Evolutionary conservation across 1,140 invertebrate species (phyloP).

Genomic region (Venturia canescens): DNA sequence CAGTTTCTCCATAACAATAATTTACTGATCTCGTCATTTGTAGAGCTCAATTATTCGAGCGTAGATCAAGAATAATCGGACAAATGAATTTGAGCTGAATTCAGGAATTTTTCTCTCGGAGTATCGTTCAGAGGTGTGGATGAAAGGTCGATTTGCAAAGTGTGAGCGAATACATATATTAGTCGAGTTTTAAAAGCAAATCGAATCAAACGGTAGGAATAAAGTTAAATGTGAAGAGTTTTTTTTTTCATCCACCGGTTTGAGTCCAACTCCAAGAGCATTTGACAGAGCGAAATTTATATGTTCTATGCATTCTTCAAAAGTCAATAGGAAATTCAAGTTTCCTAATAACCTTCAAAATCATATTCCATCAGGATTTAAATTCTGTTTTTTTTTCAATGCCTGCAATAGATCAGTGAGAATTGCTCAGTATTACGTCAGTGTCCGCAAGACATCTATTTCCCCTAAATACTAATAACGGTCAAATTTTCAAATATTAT

Average conservation of each 20-base stretch:
- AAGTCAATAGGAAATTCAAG: slow-evolving; percentile 28
- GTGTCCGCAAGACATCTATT: neutral
- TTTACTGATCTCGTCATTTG: neutral
- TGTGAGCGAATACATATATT: too few relatives aligned
- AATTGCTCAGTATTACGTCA: slow-evolving; percentile 37
- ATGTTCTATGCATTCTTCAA: too few relatives aligned
- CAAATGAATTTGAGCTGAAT: slow-evolving; percentile 26
- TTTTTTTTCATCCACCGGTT: too few relatives aligned
- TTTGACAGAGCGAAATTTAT: too few relatives aligned
- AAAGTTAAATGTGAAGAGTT: too few relatives aligned
- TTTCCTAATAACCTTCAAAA: neutral
- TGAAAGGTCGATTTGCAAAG: too few relatives aligned
- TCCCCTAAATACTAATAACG: slow-evolving; percentile 22
- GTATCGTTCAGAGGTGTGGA: too few relatives aligned
- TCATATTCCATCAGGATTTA: too few relatives aligned
- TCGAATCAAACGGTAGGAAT: neutral
- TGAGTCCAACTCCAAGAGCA: too few relatives aligned
- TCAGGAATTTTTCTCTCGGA: too few relatives aligned
- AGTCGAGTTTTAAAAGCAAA: too few relatives aligned
- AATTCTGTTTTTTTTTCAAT: slow-evolving; percentile 2
- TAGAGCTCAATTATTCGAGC: neutral
- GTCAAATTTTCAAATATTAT: slow-evolving; percentile 33
- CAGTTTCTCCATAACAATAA: slow-evolving; percentile 11
- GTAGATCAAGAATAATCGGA: neutral
- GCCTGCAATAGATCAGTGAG: slow-evolving; percentile 12